Evolutionary conservation across 92 coral and sea anemone species (phyloP), one percentile per base, ranked within the genome.

Genomic region (Zoanthus sociatus): DNA sequence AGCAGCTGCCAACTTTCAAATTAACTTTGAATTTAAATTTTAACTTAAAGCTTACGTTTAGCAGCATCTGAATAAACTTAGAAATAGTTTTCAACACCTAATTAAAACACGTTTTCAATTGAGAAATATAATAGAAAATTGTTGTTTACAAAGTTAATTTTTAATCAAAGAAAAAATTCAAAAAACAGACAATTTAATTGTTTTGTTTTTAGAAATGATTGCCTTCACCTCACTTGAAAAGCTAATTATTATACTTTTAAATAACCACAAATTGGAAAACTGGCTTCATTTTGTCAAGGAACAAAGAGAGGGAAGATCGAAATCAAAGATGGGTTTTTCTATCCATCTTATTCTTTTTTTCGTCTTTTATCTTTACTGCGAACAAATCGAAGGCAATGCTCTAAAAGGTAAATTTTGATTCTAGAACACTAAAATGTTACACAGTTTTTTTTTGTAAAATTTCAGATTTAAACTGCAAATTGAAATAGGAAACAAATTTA

Each of bases 31-130:
- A 58, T n/a, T 58, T 14, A 58, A 58, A 58, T 58, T 12, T 58
- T 58, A 14, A 58, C 15, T 12, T 58, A 58, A 58, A 16, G 14
- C n/a, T 45, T 73, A 55, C 56, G 31, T 13, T 31, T 14, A 17
- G 17, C 12, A 47, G 46, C 78, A 76, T 76, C 79, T 48, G 79
- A 76, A 48, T 54, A 51, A 76, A 76, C 31, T 67, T 20, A 20
- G 21, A 7, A 21, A 21, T 0, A 51, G 42, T 26, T 47, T 18
- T 9, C 13, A 20, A 20, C 17, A 21, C 20, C 10, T 17, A 18
- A 50, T 18, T 15, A 21, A 48, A 12, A 21, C 10, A 21, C 4
- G 50, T 15, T 51, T 51, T 50, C 0, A 75, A 42, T 50, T 73
- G 8, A 45, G 46, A 71, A 71, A 21, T 6, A 12, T 45, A 0